Evolutionary conservation across 2,113 vertebrate genomes (phyloP).

Genomic region (Crotalus horridus): DNA sequence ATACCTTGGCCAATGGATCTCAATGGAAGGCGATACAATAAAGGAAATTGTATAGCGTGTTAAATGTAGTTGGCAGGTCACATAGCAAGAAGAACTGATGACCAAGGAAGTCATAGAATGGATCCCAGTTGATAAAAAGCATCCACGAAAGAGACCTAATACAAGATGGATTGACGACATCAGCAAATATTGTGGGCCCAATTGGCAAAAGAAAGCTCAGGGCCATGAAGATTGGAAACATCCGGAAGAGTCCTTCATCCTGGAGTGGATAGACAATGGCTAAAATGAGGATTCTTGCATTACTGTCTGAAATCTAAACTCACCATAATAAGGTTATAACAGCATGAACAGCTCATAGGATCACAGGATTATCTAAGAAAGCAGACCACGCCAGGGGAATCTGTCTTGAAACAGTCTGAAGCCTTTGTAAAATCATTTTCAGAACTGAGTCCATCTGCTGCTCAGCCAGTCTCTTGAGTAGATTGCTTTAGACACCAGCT

Average conservation of each 20-base stretch:
- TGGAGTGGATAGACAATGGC: background rate
- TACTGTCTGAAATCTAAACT: background rate
- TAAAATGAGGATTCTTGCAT: background rate
- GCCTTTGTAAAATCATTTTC: background rate
- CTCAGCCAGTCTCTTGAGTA: background rate
- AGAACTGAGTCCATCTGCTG: background rate
- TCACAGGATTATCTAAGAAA: background rate
- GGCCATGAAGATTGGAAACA: background rate
- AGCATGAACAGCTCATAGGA: background rate
- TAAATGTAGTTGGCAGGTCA: too few relatives aligned
- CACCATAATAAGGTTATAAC: background rate
- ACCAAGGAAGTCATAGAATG: background rate
- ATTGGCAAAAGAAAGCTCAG: too few relatives aligned
- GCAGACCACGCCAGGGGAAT: background rate
- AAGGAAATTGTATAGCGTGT: too few relatives aligned
- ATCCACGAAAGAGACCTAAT: background rate
- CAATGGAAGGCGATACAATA: too few relatives aligned
- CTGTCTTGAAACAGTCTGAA: background rate
- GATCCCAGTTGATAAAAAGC: background rate
- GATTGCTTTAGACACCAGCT: background rate
- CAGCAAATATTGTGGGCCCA: background rate
- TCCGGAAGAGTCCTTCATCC: background rate
- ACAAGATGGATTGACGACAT: background rate
- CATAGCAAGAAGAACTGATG: background rate
- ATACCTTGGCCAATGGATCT: too few relatives aligned